Percentiles rank a stretch among this genome's conserved stretches.
Evolutionary conservation across 2,888 invertebrate genomes (phyloP).

Genomic region (Bimastos eiseni): DNA sequence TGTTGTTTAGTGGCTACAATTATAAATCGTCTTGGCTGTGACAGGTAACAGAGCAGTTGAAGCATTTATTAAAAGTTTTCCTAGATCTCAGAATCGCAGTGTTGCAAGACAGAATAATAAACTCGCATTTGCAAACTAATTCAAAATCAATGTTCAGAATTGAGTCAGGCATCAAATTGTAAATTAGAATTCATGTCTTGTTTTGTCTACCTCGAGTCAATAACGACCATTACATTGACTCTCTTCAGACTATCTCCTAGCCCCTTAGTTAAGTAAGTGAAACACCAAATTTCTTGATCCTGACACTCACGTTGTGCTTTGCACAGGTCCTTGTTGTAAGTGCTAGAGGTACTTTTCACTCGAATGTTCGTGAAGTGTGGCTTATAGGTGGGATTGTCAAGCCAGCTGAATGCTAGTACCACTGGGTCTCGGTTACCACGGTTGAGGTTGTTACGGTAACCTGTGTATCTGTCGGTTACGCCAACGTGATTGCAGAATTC

Average conservation of each 20-base stretch:
- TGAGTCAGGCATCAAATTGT: too few relatives aligned
- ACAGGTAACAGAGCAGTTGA: too few relatives aligned
- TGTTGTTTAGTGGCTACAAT: too few relatives aligned
- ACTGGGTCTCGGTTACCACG: conserved; percentile 43
- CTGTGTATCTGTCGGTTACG: conserved; percentile 60
- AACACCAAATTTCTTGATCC: too few relatives aligned
- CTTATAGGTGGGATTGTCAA: conserved; percentile 28
- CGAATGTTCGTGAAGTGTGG: conserved; percentile 26
- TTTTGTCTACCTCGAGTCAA: too few relatives aligned
- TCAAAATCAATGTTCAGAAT: too few relatives aligned
- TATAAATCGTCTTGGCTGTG: too few relatives aligned
- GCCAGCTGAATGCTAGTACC: conserved; percentile 35
- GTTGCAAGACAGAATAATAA: background rate
- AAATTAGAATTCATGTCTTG: too few relatives aligned
- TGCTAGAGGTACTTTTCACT: conserved; percentile 17
- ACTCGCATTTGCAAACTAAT: background rate
- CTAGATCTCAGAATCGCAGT: background rate
- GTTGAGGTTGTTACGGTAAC: conserved; percentile 59
- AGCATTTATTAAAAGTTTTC: background rate
- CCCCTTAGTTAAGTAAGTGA: too few relatives aligned
- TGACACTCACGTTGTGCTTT: conserved; percentile 16
- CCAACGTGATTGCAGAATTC: conserved; percentile 61
- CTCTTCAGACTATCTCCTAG: too few relatives aligned
- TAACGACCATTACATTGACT: too few relatives aligned
- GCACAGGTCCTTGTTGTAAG: conserved; percentile 24